Base-by-base conservation (phyloP, 2,113 vertebrate genomes). In the Elephas maximus region DNA sequence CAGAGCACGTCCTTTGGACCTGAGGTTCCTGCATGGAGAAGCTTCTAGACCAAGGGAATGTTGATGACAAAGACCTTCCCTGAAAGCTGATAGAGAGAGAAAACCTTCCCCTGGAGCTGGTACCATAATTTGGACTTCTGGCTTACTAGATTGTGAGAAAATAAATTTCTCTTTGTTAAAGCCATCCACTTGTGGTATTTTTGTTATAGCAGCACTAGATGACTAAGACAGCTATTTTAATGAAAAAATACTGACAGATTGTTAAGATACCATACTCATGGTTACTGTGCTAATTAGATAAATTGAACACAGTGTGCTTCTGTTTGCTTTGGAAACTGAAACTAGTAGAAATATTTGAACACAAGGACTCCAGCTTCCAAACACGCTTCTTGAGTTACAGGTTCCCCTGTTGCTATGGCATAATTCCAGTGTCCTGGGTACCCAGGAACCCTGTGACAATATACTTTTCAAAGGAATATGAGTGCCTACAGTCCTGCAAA, bases 321-420 rank as follows among this genome's bases (percentile, higher is more conserved):
- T 95, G 73, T 93, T 80, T 81, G 44, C 77, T 82, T 86, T 94
- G 78, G 57, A 90, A 95, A n/a, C 65, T 84, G 24, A 17, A 83
- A 85, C 95, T 90, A 95, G 67, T 60, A 8, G 73, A 97, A 89
- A 7, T 30, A 73, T 90, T 82, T 84, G 71, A 93, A 90, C 28
- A 85, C 18, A 53, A 67, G n/a, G 41, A 84, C 3, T 26, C 4
- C n/a, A 94, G 73, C 41, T 95, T n/a, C 71, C 60, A 83, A 92
- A 74, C n/a, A 14, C 8, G 63, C 63, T 45, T 93, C 83, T 63
- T 77, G 62, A 86, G 48, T 60, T 73, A 90, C 60, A 92, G 21
- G 0, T 44, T 92, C 1, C 8, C 17, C 33, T 3, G 1, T 41
- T 45, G 12, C 9, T 69, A 24, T 51, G 77, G 51, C 44, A 24